Evolutionary conservation across 2,797 vertebrate species (phyloP), one percentile per base, ranked within the genome.

Genomic region (Lagodon rhomboides): DNA sequence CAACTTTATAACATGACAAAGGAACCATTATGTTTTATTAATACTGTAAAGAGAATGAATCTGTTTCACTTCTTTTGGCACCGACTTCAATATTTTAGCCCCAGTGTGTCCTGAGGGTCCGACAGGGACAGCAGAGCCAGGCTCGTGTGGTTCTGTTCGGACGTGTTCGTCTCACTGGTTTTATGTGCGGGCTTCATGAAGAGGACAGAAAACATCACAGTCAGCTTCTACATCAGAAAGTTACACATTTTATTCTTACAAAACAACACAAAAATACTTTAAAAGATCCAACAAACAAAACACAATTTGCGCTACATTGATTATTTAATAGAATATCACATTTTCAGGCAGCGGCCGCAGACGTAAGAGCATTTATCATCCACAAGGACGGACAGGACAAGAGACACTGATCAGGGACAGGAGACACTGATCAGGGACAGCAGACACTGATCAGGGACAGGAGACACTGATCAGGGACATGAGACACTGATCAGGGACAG

Each of bases 261-360:
- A 80, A n/a, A 44, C 43, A 73, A 53, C 30, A 85, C 34, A 85
- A 83, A 75, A 81, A 84, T 65, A 41, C 27, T 77, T 84, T 73
- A 75, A 80, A 74, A 56, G 41, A 15, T 15, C 53, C 23, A 71
- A 3, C 20, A 25, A 13, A 66, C 16, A 60, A 65, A 78, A 72
- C 46, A 44, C 10, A 1, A 70, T 62, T 8, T 34, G 22, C 6
- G 38, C 71, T 84, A 61, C 79, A 58, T 46, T 53, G 68, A 79
- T 81, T 84, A 82, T 73, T 75, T 25, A 43, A 56, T 64, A 34
- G 27, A 53, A 79, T 46, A 51, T 65, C 43, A 81, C 73, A 75
- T 79, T 50, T 73, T 27, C 43, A 73, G 68, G 56, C 50, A n/a
- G 56, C 41, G 5, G 49, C 10, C 27, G 12, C 1, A 55, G 10